Evolutionary conservation across 2,888 invertebrate species (phyloP).

Genomic region (Boloria selene): DNA sequence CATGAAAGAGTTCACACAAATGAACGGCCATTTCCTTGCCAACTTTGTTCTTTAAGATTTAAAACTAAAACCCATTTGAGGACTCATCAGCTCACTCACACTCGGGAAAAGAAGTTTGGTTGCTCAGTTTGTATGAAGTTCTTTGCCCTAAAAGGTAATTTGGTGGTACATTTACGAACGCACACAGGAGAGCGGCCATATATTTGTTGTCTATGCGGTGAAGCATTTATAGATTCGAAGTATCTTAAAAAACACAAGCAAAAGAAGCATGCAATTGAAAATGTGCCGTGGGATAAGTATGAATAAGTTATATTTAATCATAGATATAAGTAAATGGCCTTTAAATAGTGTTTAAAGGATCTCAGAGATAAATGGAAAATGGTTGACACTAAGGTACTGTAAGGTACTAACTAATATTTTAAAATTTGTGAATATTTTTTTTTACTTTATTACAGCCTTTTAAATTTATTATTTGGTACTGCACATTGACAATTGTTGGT

Average conservation of each 20-base stretch:
- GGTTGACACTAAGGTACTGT: too few species aligned
- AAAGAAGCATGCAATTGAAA: conserved; percentile 72
- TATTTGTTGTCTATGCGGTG: conserved; percentile 69
- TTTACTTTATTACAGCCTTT: too few species aligned
- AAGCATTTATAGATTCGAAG: conserved; percentile 79
- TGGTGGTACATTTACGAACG: conserved; percentile 76
- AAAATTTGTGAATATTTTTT: too few species aligned
- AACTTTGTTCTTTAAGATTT: conserved; percentile 69
- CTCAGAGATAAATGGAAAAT: background rate
- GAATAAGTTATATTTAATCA: conserved; percentile 33
- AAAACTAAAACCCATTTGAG: conserved; percentile 78
- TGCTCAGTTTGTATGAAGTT: conserved; percentile 80
- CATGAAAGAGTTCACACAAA: conserved; percentile 79
- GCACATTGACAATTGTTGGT: too few species aligned
- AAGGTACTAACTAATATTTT: too few species aligned
- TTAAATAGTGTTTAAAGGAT: background rate
- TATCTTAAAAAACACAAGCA: conserved; percentile 78
- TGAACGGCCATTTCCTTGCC: conserved; percentile 74
- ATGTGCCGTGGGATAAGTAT: conserved; percentile 73
- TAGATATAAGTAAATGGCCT: conserved; percentile 5
- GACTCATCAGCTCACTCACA: conserved; percentile 78
- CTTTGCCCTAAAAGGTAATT: conserved; percentile 77
- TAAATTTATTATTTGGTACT: too few species aligned
- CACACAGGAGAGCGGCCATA: conserved; percentile 80
- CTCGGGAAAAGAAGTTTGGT: conserved; percentile 78